Conservation (phyloP, 2,797 vertebrate species). For the Schizopygopsis pylzovi region DNA sequence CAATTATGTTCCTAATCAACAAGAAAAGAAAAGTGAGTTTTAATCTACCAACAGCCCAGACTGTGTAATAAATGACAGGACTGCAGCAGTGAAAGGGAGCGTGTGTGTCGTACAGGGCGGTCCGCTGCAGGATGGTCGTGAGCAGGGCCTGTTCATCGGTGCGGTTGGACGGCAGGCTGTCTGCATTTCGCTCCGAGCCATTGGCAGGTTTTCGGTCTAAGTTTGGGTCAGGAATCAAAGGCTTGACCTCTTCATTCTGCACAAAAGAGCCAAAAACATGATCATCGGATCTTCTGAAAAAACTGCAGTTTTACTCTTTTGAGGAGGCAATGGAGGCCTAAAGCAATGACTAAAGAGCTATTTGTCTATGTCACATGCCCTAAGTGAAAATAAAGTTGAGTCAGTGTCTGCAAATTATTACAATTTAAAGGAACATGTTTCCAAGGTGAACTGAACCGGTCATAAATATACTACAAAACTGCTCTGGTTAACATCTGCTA, state of each 20-base stretch:
- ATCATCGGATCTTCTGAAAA: not conserved
- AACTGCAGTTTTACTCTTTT: not conserved
- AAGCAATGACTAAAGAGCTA: not conserved
- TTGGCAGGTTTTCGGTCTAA: slow-evolving; percentile 87
- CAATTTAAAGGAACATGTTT: not conserved
- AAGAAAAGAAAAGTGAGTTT: not conserved
- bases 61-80: slow-evolving; percentile 87
- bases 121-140: slow-evolving; percentile 92
- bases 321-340: not conserved
- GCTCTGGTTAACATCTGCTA: not conserved
- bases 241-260: slow-evolving; percentile 86
- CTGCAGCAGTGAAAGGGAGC: slow-evolving; percentile 79
- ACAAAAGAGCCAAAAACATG: not conserved
- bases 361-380: not conserved
- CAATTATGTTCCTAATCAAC: slow-evolving; percentile 90
- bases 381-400: not conserved
- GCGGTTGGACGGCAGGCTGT: slow-evolving; percentile 83
- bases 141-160: slow-evolving; percentile 94
- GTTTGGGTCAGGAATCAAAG: slow-evolving; percentile 85
- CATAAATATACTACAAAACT: not conserved
- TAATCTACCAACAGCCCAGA: slow-evolving; percentile 67
- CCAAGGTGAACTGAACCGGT: not conserved
- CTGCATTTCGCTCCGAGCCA: slow-evolving; percentile 83
- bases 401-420: not conserved
- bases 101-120: slow-evolving; percentile 84